These are phyloP conservation scores for Scolopax mira DNA, from an alignment of 2,113 vertebrate species.

Conservation along the genomic window DNA sequence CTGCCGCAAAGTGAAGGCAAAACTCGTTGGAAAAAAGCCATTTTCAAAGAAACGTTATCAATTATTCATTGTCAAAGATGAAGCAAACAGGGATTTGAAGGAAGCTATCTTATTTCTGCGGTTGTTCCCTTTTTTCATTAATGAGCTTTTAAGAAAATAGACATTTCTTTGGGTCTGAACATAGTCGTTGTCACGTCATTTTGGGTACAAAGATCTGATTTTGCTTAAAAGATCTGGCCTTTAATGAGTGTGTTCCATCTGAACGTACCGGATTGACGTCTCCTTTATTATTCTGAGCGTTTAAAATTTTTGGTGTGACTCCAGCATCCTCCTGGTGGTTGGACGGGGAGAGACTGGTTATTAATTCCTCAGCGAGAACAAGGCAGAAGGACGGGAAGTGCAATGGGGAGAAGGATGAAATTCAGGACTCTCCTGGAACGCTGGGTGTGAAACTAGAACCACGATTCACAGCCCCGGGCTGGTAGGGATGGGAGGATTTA, in stretches of 20 bases:
- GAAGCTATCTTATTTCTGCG: not conserved
- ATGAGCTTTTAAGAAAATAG: not conserved
- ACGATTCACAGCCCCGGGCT: rapidly evolving
- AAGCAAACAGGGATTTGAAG: not conserved
- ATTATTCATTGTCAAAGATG: too few species aligned
- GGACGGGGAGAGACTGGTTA: too few species aligned
- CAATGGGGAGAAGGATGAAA: not conserved
- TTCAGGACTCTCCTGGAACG: not conserved
- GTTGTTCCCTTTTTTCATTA: not conserved
- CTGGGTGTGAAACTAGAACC: not conserved
- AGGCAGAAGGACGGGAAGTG: not conserved
- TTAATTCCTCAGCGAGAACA: not conserved
- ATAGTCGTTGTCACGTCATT: rapidly evolving
- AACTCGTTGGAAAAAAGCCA: rapidly evolving
- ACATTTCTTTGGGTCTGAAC: not conserved
- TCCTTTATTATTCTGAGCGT: not conserved
- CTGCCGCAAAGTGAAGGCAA: not conserved
- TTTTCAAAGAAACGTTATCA: not conserved
- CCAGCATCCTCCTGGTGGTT: not conserved
- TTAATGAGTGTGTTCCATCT: rapidly evolving
- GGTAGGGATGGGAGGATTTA: not conserved
- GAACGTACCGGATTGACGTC: rapidly evolving
- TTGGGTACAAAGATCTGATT: rapidly evolving
- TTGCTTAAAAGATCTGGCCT: not conserved
- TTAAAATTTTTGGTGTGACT: not conserved